phyloP scores from a whole-genome alignment of 2,888 invertebrate species.

The Stenoptilia bipunctidactyla region DNA sequence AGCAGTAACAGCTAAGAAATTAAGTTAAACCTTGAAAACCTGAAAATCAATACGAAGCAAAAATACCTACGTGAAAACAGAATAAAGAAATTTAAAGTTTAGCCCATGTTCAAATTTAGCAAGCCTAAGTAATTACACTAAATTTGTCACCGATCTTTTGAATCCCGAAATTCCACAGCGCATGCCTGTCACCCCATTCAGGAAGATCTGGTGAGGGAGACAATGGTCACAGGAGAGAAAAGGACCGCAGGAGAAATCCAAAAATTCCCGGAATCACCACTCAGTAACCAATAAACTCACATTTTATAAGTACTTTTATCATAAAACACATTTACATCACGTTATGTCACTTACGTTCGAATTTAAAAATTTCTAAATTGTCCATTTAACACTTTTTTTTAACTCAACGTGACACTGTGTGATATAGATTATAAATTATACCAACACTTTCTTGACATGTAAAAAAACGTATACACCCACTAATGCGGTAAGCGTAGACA shows the following conservation, averaged over 20 bases:
- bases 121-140: neutral
- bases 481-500: neutral
- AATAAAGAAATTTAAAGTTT: too few relatives aligned
- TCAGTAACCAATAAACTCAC: constrained; percentile 19
- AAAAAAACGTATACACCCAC: constrained; percentile 1
- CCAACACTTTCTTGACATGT: neutral
- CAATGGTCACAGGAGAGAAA: constrained; percentile 21
- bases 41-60: too few relatives aligned
- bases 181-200: constrained; percentile 53
- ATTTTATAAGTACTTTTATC: constrained; percentile 17
- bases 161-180: constrained; percentile 30
- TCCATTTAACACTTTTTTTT: neutral
- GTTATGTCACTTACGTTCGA: constrained; percentile 28
- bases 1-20: too few relatives aligned
- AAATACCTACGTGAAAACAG: too few relatives aligned
- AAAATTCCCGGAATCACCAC: constrained; percentile 41
- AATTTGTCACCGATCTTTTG: constrained; percentile 5
- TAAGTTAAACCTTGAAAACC: too few relatives aligned
- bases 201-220: constrained; percentile 37
- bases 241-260: constrained; percentile 28
- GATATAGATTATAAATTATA: neutral
- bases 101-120: too few relatives aligned
- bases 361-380: constrained; percentile 16
- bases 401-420: neutral
- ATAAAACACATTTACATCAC: constrained; percentile 17